Conservation (phyloP, 1,140 invertebrate species). For the Triops cancriformis region DNA sequence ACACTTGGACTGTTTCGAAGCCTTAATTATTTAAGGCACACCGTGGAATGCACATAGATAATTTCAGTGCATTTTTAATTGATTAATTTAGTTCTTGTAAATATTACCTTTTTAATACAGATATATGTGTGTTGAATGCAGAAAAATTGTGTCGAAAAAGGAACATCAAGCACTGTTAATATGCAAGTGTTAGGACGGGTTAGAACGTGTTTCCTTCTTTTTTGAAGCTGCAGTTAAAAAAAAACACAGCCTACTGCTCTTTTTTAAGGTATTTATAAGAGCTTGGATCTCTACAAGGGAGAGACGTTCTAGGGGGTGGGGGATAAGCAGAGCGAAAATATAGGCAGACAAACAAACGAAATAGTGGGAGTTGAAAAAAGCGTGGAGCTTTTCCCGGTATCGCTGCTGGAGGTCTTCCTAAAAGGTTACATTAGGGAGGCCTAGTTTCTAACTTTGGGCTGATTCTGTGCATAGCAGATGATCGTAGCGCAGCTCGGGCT, state of each 20-base stretch:
- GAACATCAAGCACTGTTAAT: too few relatives aligned
- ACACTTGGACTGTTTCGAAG: neutral
- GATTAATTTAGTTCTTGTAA: too few relatives aligned
- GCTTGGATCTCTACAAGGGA: neutral
- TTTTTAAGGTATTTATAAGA: neutral
- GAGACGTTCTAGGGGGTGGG: neutral
- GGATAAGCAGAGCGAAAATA: neutral
- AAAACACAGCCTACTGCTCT: too few relatives aligned
- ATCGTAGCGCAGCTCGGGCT: neutral
- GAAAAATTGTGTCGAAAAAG: too few relatives aligned
- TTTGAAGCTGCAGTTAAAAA: too few relatives aligned
- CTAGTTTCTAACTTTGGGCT: conserved; percentile 5
- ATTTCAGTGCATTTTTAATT: too few relatives aligned
- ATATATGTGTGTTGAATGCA: too few relatives aligned
- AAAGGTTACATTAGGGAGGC: neutral
- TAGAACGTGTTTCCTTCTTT: too few relatives aligned
- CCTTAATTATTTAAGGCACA: neutral
- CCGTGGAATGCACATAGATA: too few relatives aligned
- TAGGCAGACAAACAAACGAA: conserved; percentile 7
- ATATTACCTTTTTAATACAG: too few relatives aligned
- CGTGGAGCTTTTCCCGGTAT: neutral
- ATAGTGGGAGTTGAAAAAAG: neutral
- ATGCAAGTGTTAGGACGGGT: too few relatives aligned
- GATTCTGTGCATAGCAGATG: neutral
- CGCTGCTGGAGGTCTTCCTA: neutral